These are phyloP conservation scores for Esox niger DNA, from an alignment of 2,113 vertebrate species.

Conservation along the genomic window DNA sequence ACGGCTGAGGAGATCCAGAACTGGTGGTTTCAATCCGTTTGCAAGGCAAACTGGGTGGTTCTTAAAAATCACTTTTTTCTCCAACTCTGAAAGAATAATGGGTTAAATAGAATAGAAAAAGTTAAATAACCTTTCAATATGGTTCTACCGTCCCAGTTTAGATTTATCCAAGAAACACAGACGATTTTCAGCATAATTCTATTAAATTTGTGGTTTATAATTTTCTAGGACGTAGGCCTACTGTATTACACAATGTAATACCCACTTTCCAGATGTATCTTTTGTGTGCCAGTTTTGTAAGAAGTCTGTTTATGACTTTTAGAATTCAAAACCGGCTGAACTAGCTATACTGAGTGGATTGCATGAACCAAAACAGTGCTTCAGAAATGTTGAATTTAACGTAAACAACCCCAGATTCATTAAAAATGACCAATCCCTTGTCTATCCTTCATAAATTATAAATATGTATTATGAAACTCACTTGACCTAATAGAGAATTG, in stretches of 20 bases:
- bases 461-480: constrained; percentile 29
- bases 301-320: no score
- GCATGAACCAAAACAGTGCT: constrained; percentile 16
- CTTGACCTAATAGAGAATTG: constrained; percentile 24
- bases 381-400: neutral
- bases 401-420: neutral
- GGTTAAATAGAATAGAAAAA: neutral
- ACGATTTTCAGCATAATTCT: no score
- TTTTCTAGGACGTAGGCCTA: no score
- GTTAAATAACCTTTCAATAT: neutral
- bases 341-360: constrained; percentile 8
- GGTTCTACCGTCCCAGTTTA: neutral
- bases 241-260: no score
- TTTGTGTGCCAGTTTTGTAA: no score
- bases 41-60: constrained; percentile 14
- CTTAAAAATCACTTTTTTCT: constrained; percentile 6
- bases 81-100: neutral
- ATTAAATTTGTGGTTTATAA: no score
- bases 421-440: neutral
- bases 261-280: no score
- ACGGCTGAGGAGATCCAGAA: constrained; percentile 18
- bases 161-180: no score
- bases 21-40: constrained; percentile 5
- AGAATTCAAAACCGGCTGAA: no score
- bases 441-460: constrained; percentile 16